Evolutionary conservation across 1,140 invertebrate genomes (phyloP), one percentile per base, ranked within the genome.

Genomic region (Nautilus pompilius): DNA sequence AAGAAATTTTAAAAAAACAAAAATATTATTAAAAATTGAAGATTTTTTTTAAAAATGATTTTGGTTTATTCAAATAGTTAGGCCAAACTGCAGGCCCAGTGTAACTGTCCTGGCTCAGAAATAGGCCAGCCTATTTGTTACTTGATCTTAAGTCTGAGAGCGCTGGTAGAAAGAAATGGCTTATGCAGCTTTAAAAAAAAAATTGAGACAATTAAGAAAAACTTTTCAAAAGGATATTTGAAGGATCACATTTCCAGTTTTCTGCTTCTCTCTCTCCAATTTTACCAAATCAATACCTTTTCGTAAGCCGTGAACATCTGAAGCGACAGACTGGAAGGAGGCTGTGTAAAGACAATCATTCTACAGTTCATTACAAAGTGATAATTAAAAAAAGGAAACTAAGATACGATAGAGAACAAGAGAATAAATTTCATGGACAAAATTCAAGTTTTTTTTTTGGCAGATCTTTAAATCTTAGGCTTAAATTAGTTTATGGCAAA

Each of bases 181-280:
- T 41, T 13, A 41, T 15, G 13, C n/a, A 41, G n/a, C 13, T 15
- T 49, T 49, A 15, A 20, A 17, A 49, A 49, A 17, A 49, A 15
- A 49, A 17, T 10, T 20, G n/a, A 22, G 8, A 49, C 48, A 49
- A 17, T 20, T 24, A 49, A 10, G 20, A n/a, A n/a, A 59, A 20
- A 48, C 46, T n/a, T 15, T 34, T 58, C 10, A 62, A 41, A 66
- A 66, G 64, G 64, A 66, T 66, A 66, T 59, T 32, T 57, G 51
- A 48, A 66, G 34, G 2, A n/a, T 49, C 33, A 48, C 46, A 41
- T 62, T 63, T 13, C 17, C 10, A 22, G 49, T 17, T 20, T 24
- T 46, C 4, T 58, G 33, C 58, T 66, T 66, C 24, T 62, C 60
- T n/a, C 33, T 49, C 34, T 63, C 60, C 28, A 41, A 62, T 45